Base-by-base conservation (phyloP, 2,797 vertebrate species). In the Menidia menidia region DNA sequence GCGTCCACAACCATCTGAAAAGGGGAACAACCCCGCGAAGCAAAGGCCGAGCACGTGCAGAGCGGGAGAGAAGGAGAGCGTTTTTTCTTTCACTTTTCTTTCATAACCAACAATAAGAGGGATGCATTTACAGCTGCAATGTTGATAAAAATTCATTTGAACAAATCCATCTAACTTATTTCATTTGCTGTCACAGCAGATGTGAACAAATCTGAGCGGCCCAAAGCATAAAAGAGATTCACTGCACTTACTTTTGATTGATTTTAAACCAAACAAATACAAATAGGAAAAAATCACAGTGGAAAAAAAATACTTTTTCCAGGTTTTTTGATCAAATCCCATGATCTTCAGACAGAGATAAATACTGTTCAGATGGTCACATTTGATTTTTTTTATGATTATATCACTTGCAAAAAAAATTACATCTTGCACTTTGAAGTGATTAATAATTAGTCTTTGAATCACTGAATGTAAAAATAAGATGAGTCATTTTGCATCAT, bases 1-100 rank as follows among this genome's bases (percentile, higher is more conserved):
- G 89, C 78, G 43, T 92, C 81, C 81, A 74, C 78, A 71, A 82
- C 88, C 86, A 80, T 86, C 82, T 88, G 88, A 89, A 83, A 88
- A 86, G 80, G 78, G 80, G 73, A 88, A 83, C 81, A 76, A 87
- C 85, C 86, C 85, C 70, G 83, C 75, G 71, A 87, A 65, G 82
- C 68, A 62, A 52, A 64, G 77, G 75, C 66, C 65, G 71, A 74
- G 77, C 1, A 48, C 68, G 62, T 42, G 67, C 68, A 76, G 72
- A 67, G 69, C 0, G 0, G 47, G 18, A 60, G 56, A 71, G 64
- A 51, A 71, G 32, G 55, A 72, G 13, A 80, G 54, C 0, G 12
- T 51, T 55, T 75, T 69, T 55, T 51, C 13, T 73, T 66, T 68
- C 13, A 11, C 39, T 59, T 30, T 73, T 18, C 11, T 67, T 42